Evolutionary conservation across 2,888 invertebrate species (phyloP), one percentile per base, ranked within the genome.

Genomic region (Zonitis immaculata): DNA sequence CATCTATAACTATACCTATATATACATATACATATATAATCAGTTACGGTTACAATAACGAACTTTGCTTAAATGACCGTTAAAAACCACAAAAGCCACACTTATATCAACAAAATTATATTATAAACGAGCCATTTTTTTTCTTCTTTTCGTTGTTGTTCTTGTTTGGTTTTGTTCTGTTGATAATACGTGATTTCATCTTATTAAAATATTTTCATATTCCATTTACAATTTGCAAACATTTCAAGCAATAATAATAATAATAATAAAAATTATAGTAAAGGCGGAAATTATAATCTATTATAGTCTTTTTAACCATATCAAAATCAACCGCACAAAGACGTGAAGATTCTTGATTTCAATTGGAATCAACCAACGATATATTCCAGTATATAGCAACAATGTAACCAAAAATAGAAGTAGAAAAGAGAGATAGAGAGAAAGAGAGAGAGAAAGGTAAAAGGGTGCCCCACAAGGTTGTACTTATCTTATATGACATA

Each of bases 381-480:
- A n/a, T n/a, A n/a, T n/a, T n/a, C n/a, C n/a, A n/a, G n/a, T n/a
- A n/a, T n/a, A n/a, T n/a, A n/a, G n/a, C n/a, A 22, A 55, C 55
- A 27, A 44, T 44, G 49, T 55, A 55, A 56, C 22, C 22, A 22
- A 22, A n/a, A n/a, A n/a, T n/a, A n/a, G n/a, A n/a, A n/a, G n/a
- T n/a, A n/a, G n/a, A n/a, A n/a, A n/a, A n/a, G n/a, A n/a, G n/a
- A n/a, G 22, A 22, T 4, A 22, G 22, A 22, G 5, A 22, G 5
- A 22, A 4, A 5, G 8, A 9, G 6, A 9, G 8, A 18, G 30
- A 12, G 51, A 60, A 58, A 61, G 63, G 62, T 60, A 62, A 62
- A 62, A 62, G 66, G 67, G 62, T 63, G 60, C 57, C 63, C 49
- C 55, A 54, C 64, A 67, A 67, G 65, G 66, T 66, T 64, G 63